Evolutionary conservation across 2,113 vertebrate species (phyloP).

Genomic region (Cnemophilus loriae): DNA sequence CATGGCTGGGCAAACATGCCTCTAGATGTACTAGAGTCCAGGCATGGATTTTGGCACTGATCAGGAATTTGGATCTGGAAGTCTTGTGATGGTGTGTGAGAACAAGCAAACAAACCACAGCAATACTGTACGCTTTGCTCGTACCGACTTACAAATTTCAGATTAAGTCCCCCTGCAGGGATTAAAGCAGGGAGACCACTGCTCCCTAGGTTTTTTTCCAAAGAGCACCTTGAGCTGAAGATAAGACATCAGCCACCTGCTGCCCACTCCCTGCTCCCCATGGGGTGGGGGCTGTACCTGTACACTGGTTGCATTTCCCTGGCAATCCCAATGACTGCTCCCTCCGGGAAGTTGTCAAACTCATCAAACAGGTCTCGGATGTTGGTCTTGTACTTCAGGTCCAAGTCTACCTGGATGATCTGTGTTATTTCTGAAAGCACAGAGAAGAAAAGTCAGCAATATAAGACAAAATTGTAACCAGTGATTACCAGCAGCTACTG

Average conservation of each 20-base stretch:
- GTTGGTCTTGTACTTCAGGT: conserved; percentile 90
- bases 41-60: background rate
- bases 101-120: background rate
- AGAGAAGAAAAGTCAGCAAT: background rate
- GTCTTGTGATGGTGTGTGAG: background rate
- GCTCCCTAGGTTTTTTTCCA: background rate
- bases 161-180: background rate
- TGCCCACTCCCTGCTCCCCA: background rate
- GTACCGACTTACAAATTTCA: background rate
- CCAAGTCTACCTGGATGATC: conserved; percentile 92
- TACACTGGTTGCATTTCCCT: conserved; percentile 97
- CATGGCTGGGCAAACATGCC: background rate
- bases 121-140: background rate
- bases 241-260: background rate
- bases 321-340: conserved; percentile 87
- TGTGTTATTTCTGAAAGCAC: conserved; percentile 78
- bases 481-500: background rate
- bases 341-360: conserved; percentile 83
- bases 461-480: background rate
- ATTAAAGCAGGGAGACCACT: background rate
- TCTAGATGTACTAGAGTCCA: background rate
- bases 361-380: conserved; percentile 92
- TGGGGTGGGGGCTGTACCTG: conserved; percentile 69
- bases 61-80: background rate
- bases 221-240: background rate